Percentiles rank a stretch among this genome's conserved stretches.
These are phyloP conservation scores for Candidula unifasciata DNA, from an alignment of 2,888 invertebrate species.

Conservation along the genomic window DNA sequence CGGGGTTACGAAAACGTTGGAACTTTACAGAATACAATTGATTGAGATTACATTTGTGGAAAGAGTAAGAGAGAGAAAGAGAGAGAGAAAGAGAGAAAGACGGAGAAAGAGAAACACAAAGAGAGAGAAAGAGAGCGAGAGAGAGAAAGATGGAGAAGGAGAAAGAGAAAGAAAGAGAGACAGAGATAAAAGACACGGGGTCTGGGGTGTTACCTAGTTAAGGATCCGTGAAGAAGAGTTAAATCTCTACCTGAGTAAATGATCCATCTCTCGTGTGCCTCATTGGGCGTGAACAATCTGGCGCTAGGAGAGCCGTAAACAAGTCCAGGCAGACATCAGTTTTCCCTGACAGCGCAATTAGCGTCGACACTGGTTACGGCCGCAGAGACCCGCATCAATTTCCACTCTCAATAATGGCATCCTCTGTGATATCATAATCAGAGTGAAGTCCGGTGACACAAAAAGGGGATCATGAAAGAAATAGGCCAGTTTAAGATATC, in stretches of 20 bases:
- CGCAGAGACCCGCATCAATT: conserved; percentile 40
- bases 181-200: too few species aligned
- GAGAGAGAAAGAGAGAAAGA: too few species aligned
- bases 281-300: conserved; percentile 41
- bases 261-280: conserved; percentile 29
- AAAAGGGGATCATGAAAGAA: not conserved
- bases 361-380: conserved; percentile 17
- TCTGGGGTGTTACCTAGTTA: not conserved
- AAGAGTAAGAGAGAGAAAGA: too few species aligned
- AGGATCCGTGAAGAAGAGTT: not conserved
- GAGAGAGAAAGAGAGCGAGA: too few species aligned
- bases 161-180: too few species aligned
- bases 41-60: too few species aligned
- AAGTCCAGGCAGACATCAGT: conserved; percentile 31
- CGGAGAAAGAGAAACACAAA: too few species aligned
- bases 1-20: too few species aligned
- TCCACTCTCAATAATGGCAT: conserved; percentile 16
- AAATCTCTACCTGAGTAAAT: not conserved
- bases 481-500: not conserved
- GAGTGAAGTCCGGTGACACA: not conserved
- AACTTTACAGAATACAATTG: too few species aligned
- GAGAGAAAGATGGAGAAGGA: too few species aligned
- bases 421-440: conserved; percentile 38
- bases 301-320: conserved; percentile 33
- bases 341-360: conserved; percentile 46